These are phyloP conservation scores for Pristionchus pacificus DNA, from an alignment of 1,140 invertebrate species.

Conservation along the genomic window DNA sequence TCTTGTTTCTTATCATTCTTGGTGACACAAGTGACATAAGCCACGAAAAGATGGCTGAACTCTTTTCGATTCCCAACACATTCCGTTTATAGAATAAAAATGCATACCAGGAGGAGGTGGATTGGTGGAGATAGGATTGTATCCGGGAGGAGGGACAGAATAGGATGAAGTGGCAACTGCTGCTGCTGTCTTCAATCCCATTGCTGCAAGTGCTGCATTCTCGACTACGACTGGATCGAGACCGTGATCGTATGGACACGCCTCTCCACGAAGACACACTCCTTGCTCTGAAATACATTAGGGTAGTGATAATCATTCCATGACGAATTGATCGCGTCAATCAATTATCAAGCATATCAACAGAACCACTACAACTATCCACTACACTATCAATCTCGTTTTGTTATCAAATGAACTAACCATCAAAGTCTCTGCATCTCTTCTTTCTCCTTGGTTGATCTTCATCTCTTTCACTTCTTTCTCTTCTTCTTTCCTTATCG, in stretches of 20 bases:
- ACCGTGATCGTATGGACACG: conserved; percentile 91
- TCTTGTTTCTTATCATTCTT: no score
- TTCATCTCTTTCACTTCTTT: conserved; percentile 5
- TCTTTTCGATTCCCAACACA: conserved; percentile 11
- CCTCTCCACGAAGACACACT: conserved; percentile 87
- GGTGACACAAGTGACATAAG: no score
- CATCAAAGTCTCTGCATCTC: conserved; percentile 23
- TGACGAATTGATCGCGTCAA: not conserved
- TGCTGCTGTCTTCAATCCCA: conserved; percentile 3
- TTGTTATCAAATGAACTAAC: no score
- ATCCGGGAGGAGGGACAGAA: conserved; percentile 39
- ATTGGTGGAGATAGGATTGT: conserved; percentile 32
- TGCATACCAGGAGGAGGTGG: conserved; percentile 37
- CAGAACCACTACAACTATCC: no score
- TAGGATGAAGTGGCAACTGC: not conserved
- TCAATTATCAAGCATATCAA: not conserved
- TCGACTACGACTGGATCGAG: conserved; percentile 86
- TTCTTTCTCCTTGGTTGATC: not conserved
- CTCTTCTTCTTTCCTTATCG: not conserved
- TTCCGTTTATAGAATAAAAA: not conserved
- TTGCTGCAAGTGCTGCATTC: conserved; percentile 53
- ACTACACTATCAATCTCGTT: no score
- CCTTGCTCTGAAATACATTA: conserved; percentile 72
- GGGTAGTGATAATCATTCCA: not conserved
- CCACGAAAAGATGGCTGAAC: not conserved